phyloP scores from a whole-genome alignment of 1,140 invertebrate species.

The Vollenhovia emeryi region DNA sequence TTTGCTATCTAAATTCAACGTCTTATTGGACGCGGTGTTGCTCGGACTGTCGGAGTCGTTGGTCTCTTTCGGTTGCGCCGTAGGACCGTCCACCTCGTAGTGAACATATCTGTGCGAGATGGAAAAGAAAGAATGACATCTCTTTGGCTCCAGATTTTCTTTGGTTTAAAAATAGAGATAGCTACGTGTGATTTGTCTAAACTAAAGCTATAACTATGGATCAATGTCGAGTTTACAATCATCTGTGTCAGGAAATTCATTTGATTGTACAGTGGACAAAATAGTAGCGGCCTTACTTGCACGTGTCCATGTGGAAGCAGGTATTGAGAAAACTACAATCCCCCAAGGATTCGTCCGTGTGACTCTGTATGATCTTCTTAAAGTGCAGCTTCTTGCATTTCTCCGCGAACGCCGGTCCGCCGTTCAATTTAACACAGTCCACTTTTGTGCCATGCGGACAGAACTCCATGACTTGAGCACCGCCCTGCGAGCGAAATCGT shows the following conservation, averaged over 20 bases:
- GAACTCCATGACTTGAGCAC: constrained; percentile 97
- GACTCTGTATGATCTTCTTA: constrained; percentile 98
- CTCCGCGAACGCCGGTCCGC: constrained; percentile 84
- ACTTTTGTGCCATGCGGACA: constrained; percentile 97
- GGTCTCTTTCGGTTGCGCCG: constrained; percentile 83
- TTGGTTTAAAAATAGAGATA: background rate
- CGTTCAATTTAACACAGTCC: constrained; percentile 92
- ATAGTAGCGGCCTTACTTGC: constrained; percentile 89
- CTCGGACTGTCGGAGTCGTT: constrained; percentile 68
- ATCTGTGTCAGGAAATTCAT: background rate
- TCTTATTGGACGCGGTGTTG: constrained; percentile 55
- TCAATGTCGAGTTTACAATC: background rate
- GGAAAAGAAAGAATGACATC: constrained; percentile 54
- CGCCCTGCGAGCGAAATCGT: constrained; percentile 97
- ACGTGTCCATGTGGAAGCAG: constrained; percentile 99
- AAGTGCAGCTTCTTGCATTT: constrained; percentile 97
- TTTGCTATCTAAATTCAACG: constrained; percentile 59
- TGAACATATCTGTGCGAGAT: constrained; percentile 92
- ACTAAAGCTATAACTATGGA: background rate
- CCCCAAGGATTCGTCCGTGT: constrained; percentile 98
- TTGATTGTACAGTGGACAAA: background rate
- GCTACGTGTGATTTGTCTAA: background rate
- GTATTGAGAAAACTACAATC: constrained; percentile 99
- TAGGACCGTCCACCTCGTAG: constrained; percentile 94
- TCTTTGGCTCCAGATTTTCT: background rate